These are phyloP conservation scores for Cryptus viduatorius DNA, from an alignment of 2,888 invertebrate genomes.

Conservation along the genomic window DNA sequence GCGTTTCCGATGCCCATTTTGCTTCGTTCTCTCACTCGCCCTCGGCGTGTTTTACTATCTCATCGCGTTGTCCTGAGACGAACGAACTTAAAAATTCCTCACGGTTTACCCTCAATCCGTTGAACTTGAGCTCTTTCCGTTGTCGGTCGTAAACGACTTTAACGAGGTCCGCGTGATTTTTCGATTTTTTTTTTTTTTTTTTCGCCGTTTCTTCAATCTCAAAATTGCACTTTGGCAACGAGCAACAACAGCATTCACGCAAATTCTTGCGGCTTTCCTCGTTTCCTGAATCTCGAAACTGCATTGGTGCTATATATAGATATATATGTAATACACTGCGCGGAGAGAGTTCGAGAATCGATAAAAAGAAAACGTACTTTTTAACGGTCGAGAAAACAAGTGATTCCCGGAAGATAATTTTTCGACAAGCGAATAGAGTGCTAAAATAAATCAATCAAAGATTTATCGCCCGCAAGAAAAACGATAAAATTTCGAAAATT, in stretches of 20 bases:
- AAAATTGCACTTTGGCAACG: conserved; percentile 35
- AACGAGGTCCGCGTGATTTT: conserved; percentile 54
- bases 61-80: conserved; percentile 24
- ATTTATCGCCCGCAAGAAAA: not conserved
- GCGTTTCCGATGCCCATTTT: conserved; percentile 29
- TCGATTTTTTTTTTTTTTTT: conserved; percentile 10
- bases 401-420: conserved; percentile 30
- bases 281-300: conserved; percentile 13
- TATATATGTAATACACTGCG: not conserved
- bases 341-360: not conserved
- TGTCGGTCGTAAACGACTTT: conserved; percentile 56
- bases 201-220: not conserved
- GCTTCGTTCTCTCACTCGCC: not conserved
- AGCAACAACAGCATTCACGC: not conserved
- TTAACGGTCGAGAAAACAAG: conserved; percentile 40
- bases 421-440: conserved; percentile 4
- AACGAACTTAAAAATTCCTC: not conserved
- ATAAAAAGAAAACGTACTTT: conserved; percentile 35
- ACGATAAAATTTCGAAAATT: not conserved
- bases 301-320: not conserved
- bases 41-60: conserved; percentile 5
- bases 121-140: conserved; percentile 2
- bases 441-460: conserved; percentile 27
- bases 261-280: conserved; percentile 30
- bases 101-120: conserved; percentile 28